Conservation (phyloP, 2,888 invertebrate species). For the Perizoma affinitatum region DNA sequence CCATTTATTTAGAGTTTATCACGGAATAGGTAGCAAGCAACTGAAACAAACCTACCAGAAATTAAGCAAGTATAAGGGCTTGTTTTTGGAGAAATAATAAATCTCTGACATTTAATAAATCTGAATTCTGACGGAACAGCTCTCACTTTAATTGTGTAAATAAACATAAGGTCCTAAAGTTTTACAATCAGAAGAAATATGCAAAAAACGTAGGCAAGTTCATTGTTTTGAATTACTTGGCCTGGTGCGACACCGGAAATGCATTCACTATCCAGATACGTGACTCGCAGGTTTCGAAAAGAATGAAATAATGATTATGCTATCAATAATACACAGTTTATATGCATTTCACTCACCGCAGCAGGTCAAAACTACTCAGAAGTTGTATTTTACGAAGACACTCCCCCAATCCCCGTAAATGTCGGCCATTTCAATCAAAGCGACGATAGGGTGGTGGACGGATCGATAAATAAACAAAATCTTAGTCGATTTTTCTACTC, state of each 20-base stretch:
- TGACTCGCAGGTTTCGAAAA: conserved; percentile 6
- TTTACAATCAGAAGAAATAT: conserved; percentile 39
- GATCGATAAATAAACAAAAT: conserved; percentile 61
- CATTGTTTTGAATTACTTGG: conserved; percentile 79
- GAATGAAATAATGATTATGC: conserved; percentile 3
- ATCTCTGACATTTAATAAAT: conserved; percentile 13
- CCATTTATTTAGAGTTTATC: background rate
- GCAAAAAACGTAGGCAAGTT: conserved; percentile 56
- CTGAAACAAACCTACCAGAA: background rate
- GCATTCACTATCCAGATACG: conserved; percentile 39
- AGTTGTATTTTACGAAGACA: conserved; percentile 72
- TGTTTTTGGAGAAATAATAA: background rate
- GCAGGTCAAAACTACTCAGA: conserved; percentile 63
- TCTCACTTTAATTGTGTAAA: background rate
- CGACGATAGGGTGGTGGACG: conserved; percentile 63
- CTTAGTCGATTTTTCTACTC: conserved; percentile 28
- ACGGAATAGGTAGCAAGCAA: conserved; percentile 1
- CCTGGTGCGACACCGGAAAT: conserved; percentile 75
- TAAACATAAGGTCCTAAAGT: conserved; percentile 9
- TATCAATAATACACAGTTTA: conserved; percentile 26
- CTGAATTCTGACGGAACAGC: conserved; percentile 2
- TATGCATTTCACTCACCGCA: conserved; percentile 58
- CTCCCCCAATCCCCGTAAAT: conserved; percentile 83
- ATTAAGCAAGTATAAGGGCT: background rate
- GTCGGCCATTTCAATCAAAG: conserved; percentile 83